phyloP scores from a whole-genome alignment of 2,888 invertebrate genomes.

The Amiota minor region DNA sequence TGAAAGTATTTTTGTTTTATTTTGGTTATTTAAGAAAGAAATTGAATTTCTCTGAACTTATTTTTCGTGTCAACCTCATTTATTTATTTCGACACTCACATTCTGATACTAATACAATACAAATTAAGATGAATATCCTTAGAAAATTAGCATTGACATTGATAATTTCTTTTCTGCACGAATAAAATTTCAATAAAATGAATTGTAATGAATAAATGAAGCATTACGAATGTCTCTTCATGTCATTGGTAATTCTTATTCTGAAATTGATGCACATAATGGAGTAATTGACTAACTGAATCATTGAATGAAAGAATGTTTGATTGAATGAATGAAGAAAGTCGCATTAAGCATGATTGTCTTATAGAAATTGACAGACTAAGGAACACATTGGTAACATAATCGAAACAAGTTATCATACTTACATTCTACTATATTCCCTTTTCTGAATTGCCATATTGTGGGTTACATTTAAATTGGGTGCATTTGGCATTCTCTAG shows the following conservation, averaged over 20 bases:
- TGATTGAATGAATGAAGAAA: conserved; percentile 25
- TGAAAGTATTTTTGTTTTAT: neutral
- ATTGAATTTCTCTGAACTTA: neutral
- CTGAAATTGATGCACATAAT: conserved; percentile 38
- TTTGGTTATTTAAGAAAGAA: neutral
- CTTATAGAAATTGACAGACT: neutral
- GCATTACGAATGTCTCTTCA: neutral
- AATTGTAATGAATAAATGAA: neutral
- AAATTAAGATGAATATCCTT: too few relatives aligned
- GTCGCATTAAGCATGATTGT: too few relatives aligned
- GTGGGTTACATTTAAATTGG: too few relatives aligned
- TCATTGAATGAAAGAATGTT: neutral
- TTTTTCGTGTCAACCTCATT: neutral
- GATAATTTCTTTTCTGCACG: neutral
- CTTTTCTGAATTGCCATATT: too few relatives aligned
- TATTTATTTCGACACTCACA: neutral
- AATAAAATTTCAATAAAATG: conserved; percentile 19
- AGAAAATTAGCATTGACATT: conserved; percentile 18
- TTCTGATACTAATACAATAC: too few relatives aligned
- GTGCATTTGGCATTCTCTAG: neutral
- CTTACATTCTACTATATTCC: too few relatives aligned
- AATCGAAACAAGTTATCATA: too few relatives aligned
- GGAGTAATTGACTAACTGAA: conserved; percentile 48
- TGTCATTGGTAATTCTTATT: neutral
- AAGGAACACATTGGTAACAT: neutral